phyloP scores from a whole-genome alignment of 2,888 invertebrate genomes.

The Drosophila subsilvestris region DNA sequence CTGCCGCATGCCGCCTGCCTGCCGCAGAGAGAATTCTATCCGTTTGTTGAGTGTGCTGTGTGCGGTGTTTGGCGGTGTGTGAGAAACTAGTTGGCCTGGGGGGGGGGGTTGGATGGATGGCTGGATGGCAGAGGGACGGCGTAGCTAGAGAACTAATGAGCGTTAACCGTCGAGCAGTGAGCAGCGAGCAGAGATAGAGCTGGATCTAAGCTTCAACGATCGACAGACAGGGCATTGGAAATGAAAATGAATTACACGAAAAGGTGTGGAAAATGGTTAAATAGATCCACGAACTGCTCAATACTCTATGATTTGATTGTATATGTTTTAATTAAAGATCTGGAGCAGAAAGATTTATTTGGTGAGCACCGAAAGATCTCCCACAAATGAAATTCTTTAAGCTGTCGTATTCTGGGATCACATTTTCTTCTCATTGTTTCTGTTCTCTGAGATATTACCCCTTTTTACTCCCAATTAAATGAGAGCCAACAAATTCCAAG shows the following conservation, averaged over 20 bases:
- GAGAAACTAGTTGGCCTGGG: conserved; percentile 74
- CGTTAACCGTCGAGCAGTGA: conserved; percentile 51
- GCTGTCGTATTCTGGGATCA: no score
- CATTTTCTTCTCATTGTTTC: background rate
- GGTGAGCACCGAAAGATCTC: background rate
- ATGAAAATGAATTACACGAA: conserved; percentile 64
- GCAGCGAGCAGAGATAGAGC: conserved; percentile 5
- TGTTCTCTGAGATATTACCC: background rate
- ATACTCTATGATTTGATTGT: conserved; percentile 7
- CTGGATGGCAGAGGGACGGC: conserved; percentile 39
- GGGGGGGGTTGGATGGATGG: no score
- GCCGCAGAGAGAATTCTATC: background rate
- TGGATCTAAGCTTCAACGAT: conserved; percentile 39
- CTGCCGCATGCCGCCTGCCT: conserved; percentile 6
- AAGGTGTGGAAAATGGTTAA: conserved; percentile 28
- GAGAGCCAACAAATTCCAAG: background rate
- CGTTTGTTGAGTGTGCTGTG: background rate
- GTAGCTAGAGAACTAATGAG: conserved; percentile 65
- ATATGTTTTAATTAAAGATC: no score
- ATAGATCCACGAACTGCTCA: conserved; percentile 35
- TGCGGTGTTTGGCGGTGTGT: conserved; percentile 49
- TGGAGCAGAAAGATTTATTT: background rate
- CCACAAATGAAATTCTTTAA: background rate
- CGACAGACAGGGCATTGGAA: conserved; percentile 59
- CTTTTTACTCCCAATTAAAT: background rate